These are phyloP conservation scores for Netelia fuscicornis DNA, from an alignment of 2,888 invertebrate species.

Conservation along the genomic window DNA sequence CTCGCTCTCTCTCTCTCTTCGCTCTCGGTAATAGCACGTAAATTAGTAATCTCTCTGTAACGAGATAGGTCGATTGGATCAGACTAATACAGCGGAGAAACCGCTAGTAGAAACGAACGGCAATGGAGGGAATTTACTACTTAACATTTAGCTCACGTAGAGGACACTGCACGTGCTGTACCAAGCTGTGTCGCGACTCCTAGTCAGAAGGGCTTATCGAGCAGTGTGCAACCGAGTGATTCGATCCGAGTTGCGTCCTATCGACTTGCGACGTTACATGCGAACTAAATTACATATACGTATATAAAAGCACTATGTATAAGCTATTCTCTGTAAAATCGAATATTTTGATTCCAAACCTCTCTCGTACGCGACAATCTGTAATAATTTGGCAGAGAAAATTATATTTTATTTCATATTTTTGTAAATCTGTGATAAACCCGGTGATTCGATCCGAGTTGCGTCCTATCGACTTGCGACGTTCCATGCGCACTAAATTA, in stretches of 20 bases:
- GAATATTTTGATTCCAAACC: too few species aligned
- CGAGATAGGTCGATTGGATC: slow-evolving; percentile 61
- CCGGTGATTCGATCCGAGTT: too few species aligned
- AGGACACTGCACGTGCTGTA: slow-evolving; percentile 35
- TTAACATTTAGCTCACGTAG: slow-evolving; percentile 64
- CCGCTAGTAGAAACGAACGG: slow-evolving; percentile 33
- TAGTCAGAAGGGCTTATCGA: background rate
- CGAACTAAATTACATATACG: background rate
- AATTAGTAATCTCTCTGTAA: slow-evolving; percentile 64
- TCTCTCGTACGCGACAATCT: too few species aligned
- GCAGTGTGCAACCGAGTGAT: background rate
- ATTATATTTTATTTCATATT: too few species aligned
- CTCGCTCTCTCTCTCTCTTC: slow-evolving; percentile 1
- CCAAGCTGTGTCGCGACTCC: slow-evolving; percentile 1
- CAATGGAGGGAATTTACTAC: slow-evolving; percentile 53
- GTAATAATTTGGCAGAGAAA: too few species aligned
- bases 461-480: too few species aligned
- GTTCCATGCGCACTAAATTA: too few species aligned
- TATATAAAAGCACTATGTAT: background rate
- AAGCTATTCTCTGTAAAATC: too few species aligned
- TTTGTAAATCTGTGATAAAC: too few species aligned
- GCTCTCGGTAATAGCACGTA: slow-evolving; percentile 28
- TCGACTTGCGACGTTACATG: background rate
- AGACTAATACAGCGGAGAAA: slow-evolving; percentile 58
- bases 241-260: background rate